Conservation (phyloP, 2,797 vertebrate genomes). For the Acanthornis magna region DNA sequence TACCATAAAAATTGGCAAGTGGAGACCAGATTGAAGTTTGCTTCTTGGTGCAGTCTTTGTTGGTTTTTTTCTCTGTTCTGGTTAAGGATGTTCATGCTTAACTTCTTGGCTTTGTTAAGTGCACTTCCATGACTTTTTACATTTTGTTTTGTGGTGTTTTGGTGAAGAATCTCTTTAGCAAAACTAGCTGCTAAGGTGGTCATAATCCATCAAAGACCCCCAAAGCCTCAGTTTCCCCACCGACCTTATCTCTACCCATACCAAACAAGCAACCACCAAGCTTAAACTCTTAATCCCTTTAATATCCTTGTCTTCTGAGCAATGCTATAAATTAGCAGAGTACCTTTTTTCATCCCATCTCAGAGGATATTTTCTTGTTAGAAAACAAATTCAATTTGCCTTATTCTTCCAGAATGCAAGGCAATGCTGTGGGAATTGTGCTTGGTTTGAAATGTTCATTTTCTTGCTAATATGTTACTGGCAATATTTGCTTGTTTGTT, state of each 20-base stretch:
- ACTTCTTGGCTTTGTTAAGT: background rate
- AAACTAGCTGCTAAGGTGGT: background rate
- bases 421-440: background rate
- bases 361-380: background rate
- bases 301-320: background rate
- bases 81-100: background rate
- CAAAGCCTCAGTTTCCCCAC: background rate
- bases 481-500: background rate
- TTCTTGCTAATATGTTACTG: background rate
- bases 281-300: background rate
- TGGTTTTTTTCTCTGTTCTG: background rate
- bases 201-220: background rate
- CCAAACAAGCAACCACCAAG: fast-evolving
- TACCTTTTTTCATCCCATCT: background rate
- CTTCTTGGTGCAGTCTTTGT: background rate
- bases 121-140: background rate
- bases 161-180: background rate
- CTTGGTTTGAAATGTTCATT: background rate
- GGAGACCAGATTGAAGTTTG: background rate
- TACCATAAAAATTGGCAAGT: background rate
- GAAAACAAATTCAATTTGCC: background rate
- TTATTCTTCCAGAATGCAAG: background rate
- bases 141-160: background rate
- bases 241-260: fast-evolving
- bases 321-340: background rate